Conservation (phyloP, 1,140 invertebrate genomes). For the Drosophila varians region DNA sequence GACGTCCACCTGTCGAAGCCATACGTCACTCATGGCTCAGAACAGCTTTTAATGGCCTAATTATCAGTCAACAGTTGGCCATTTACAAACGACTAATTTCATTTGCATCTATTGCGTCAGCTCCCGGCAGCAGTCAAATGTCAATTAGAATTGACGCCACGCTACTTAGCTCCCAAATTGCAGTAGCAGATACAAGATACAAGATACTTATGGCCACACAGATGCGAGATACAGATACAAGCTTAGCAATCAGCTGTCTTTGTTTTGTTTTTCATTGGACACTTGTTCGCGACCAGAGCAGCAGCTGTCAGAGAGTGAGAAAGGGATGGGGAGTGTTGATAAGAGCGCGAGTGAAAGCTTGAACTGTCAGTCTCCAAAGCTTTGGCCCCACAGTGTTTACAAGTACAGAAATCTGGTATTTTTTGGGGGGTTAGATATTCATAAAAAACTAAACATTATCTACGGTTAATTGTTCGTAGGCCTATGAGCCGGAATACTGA, state of each 20-base stretch:
- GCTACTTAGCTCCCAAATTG: conserved; percentile 12
- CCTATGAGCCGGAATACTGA: no score
- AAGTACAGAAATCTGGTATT: conserved; percentile 1
- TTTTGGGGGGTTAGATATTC: background rate
- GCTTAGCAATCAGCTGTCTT: conserved; percentile 61
- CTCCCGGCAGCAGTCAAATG: conserved; percentile 18
- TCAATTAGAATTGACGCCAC: conserved; percentile 42
- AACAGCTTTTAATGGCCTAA: conserved; percentile 16
- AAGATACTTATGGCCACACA: conserved; percentile 9
- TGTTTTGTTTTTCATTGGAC: conserved; percentile 72
- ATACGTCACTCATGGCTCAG: conserved; percentile 28
- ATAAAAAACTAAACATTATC: no score
- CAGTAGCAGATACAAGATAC: conserved; percentile 6
- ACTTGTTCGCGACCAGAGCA: conserved; percentile 58
- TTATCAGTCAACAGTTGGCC: conserved; percentile 45
- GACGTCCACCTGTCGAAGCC: conserved; percentile 7
- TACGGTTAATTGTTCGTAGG: no score
- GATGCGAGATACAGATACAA: background rate
- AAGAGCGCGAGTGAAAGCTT: conserved; percentile 13
- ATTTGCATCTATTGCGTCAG: conserved; percentile 42
- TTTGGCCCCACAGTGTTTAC: background rate
- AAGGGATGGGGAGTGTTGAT: background rate
- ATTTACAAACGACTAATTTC: conserved; percentile 2
- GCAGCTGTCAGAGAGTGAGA: conserved; percentile 22
- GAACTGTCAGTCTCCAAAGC: background rate